Evolutionary conservation across 2,888 invertebrate species (phyloP).

Genomic region (Agonopterix arenella): DNA sequence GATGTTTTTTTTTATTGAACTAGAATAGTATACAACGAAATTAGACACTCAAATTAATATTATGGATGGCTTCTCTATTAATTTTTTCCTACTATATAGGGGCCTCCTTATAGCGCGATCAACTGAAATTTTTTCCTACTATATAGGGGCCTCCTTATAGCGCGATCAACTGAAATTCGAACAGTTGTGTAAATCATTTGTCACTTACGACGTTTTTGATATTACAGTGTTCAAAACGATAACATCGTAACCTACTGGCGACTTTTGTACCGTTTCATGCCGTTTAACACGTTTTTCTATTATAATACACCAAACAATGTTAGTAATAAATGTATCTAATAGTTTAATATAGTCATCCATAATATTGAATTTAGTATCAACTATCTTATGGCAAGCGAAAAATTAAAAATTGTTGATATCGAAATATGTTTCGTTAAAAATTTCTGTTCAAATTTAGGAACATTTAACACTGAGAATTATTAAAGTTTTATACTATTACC

Average conservation of each 20-base stretch:
- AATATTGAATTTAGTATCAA: slow-evolving; percentile 38
- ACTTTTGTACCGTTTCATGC: no score
- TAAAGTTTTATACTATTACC: slow-evolving; percentile 62
- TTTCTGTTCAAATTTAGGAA: slow-evolving; percentile 72
- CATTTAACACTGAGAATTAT: slow-evolving; percentile 74
- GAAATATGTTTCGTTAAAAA: slow-evolving; percentile 45
- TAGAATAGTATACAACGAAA: slow-evolving; percentile 11
- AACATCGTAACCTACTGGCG: no score
- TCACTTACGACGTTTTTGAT: no score
- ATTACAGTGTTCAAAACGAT: no score
- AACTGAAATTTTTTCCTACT: no score
- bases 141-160: no score
- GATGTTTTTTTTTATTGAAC: slow-evolving; percentile 12
- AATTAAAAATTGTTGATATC: slow-evolving; percentile 32
- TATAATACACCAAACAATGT: not conserved
- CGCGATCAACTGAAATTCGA: no score
- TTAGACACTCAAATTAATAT: not conserved
- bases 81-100: not conserved
- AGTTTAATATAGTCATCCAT: slow-evolving; percentile 10
- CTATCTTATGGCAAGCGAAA: slow-evolving; percentile 67
- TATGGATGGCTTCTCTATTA: slow-evolving; percentile 2
- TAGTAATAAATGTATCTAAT: not conserved
- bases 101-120: no score
- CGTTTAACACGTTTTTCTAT: no score
- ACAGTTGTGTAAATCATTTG: no score